These are phyloP conservation scores for Drosophila merina DNA, from an alignment of 2,888 invertebrate genomes.

Conservation along the genomic window DNA sequence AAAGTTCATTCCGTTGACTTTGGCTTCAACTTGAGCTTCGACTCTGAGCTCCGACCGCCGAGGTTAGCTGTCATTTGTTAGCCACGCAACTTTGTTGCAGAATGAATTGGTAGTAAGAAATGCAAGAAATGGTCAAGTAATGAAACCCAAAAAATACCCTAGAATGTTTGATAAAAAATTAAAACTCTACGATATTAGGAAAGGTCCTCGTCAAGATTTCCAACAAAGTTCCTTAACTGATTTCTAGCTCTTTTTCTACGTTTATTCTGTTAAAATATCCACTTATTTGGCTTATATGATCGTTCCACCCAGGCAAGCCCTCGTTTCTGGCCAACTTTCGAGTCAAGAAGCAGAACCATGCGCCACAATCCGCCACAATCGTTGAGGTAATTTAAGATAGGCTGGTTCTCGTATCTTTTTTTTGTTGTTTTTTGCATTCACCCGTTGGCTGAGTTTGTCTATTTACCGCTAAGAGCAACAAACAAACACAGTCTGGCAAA, in stretches of 20 bases:
- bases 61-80: slow-evolving; percentile 32
- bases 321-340: slow-evolving; percentile 27
- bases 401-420: slow-evolving; percentile 2
- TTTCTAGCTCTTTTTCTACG: background rate
- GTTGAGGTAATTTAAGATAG: slow-evolving; percentile 63
- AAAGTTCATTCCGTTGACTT: slow-evolving; percentile 66
- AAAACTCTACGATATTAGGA: no score
- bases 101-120: slow-evolving; percentile 5
- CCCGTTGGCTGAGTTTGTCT: slow-evolving; percentile 37
- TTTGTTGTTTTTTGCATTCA: slow-evolving; percentile 5
- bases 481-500: slow-evolving; percentile 59
- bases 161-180: background rate
- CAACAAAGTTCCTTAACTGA: no score
- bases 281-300: background rate
- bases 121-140: background rate
- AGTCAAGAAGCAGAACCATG: slow-evolving; percentile 68
- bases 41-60: background rate
- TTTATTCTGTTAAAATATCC: no score
- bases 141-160: background rate
- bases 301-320: slow-evolving; percentile 59
- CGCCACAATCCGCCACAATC: slow-evolving; percentile 40
- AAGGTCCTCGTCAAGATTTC: no score
- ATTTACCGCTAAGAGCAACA: slow-evolving; percentile 76
- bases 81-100: slow-evolving; percentile 33
- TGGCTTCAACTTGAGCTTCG: slow-evolving; percentile 10